A percentile compares a stretch with the other conserved stretches of the same genome.
Conservation (phyloP, 2,113 vertebrate genomes). For the Herpetotheres cachinnans region DNA sequence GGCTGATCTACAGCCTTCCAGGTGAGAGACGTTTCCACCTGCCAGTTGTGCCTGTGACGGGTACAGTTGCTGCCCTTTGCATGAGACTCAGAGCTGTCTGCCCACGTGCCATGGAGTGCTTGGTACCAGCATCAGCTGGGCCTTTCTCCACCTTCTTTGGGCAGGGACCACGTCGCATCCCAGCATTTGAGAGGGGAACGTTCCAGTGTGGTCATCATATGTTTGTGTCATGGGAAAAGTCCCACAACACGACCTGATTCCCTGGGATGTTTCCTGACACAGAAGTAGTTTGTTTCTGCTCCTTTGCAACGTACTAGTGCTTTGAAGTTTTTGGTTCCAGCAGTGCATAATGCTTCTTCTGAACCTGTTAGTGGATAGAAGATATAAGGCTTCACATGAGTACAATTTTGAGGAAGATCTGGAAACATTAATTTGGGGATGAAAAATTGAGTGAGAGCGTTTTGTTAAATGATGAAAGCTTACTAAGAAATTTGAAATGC, state of each 20-base stretch:
- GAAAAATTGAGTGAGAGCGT: background rate
- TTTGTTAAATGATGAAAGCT: background rate
- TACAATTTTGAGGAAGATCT: background rate
- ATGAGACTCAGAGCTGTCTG: accelerated
- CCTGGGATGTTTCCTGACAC: background rate
- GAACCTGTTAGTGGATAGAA: background rate
- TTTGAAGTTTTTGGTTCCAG: background rate
- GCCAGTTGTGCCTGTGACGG: background rate
- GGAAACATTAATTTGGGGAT: background rate
- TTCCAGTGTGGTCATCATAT: background rate
- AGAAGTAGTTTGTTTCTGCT: background rate
- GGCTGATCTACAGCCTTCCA: background rate
- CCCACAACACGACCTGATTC: accelerated
- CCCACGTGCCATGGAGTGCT: accelerated
- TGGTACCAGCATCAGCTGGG: background rate
- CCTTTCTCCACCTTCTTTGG: background rate
- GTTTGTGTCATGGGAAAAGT: background rate
- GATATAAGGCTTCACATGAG: accelerated
- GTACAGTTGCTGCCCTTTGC: too few species aligned
- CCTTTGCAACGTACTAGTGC: background rate
- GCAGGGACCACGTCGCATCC: accelerated
- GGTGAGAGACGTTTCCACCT: background rate
- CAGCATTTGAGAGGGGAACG: background rate
- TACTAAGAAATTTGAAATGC: background rate
- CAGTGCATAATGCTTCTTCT: background rate